Percentiles rank a stretch among this genome's conserved stretches.
Conservation (phyloP, 2,888 invertebrate species). For the Tuta absoluta region DNA sequence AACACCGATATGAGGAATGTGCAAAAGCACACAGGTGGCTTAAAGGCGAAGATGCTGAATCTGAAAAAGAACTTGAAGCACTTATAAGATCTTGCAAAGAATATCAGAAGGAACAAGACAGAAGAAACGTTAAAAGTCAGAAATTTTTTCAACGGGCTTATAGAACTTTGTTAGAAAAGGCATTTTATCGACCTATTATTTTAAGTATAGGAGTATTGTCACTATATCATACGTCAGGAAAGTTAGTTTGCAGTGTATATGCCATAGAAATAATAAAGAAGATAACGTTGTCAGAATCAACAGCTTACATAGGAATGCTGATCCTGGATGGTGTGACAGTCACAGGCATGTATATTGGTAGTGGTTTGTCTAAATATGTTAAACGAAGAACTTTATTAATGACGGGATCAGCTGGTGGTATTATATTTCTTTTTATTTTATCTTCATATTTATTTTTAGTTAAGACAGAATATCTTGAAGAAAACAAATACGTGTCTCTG, state of each 20-base stretch:
- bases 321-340: slow-evolving; percentile 61
- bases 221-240: slow-evolving; percentile 44
- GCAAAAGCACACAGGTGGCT: slow-evolving; percentile 35
- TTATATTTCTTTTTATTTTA: slow-evolving; percentile 50
- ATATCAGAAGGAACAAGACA: slow-evolving; percentile 30
- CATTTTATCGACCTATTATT: slow-evolving; percentile 49
- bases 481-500: slow-evolving; percentile 52
- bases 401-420: slow-evolving; percentile 47
- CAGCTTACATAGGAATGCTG: slow-evolving; percentile 58
- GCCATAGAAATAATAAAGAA: slow-evolving; percentile 54
- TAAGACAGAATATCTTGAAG: slow-evolving; percentile 41
- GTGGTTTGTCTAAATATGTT: slow-evolving; percentile 50
- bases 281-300: slow-evolving; percentile 50
- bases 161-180: slow-evolving; percentile 31
- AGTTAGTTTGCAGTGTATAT: slow-evolving; percentile 51
- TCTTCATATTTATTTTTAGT: slow-evolving; percentile 58
- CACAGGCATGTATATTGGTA: slow-evolving; percentile 57
- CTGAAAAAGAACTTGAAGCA: slow-evolving; percentile 34
- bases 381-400: slow-evolving; percentile 54
- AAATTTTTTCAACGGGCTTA: slow-evolving; percentile 33
- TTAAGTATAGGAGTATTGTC: slow-evolving; percentile 39
- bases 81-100: slow-evolving; percentile 36
- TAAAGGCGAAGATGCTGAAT: slow-evolving; percentile 32
- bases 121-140: slow-evolving; percentile 29
- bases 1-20: slow-evolving; percentile 37